These are phyloP conservation scores for Clangula hyemalis DNA, from an alignment of 2,797 vertebrate genomes.

Conservation along the genomic window DNA sequence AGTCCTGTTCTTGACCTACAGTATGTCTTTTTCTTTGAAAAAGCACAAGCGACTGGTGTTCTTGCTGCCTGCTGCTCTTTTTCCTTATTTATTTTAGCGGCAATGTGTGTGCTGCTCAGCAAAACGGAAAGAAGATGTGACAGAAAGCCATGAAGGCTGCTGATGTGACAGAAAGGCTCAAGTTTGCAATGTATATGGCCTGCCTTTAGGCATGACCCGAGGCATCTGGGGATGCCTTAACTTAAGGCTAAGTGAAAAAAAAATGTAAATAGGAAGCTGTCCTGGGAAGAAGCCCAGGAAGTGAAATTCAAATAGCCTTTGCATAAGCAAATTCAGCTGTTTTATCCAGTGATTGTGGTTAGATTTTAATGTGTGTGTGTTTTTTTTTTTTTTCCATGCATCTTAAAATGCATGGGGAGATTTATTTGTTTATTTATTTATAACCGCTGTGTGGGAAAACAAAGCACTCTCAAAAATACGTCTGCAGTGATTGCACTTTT, in stretches of 20 bases:
- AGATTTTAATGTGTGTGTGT: background rate
- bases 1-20: background rate
- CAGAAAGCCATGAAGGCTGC: background rate
- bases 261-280: background rate
- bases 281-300: background rate
- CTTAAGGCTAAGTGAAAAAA: background rate
- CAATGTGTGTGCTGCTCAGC: background rate
- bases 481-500: background rate
- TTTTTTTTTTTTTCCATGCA: background rate
- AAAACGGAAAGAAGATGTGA: background rate
- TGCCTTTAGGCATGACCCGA: background rate
- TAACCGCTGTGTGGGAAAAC: background rate
- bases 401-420: slow-evolving; percentile 10
- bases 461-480: background rate
- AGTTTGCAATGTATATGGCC: background rate
- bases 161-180: background rate
- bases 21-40: background rate
- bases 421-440: slow-evolving; percentile 47
- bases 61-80: background rate
- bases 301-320: slow-evolving; percentile 5
- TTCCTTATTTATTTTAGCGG: slow-evolving; percentile 1
- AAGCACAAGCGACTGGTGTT: background rate
- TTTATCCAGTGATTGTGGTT: background rate
- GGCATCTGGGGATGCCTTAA: background rate
- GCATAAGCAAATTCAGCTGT: slow-evolving; percentile 6